Evolutionary conservation across 2,888 invertebrate genomes (phyloP), one percentile per base, ranked within the genome.

Genomic region (Polia nebulosa): DNA sequence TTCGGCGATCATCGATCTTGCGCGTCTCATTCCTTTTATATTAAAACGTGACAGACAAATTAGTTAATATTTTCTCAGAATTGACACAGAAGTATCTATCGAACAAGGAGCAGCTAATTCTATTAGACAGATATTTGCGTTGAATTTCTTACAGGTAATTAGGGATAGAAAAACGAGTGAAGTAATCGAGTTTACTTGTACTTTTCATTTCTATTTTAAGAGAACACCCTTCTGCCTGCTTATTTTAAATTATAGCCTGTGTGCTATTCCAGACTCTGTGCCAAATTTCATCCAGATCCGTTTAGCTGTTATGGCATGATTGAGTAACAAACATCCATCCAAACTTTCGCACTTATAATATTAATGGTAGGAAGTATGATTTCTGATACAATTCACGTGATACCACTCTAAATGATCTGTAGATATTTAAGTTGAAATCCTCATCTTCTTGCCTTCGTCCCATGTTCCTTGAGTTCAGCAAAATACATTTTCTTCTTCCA

Each of bases 1-100:
- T 32, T 59, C 55, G 9, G n/a, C 52, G 47, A 66, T 44, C 67
- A 56, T 45, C 44, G 65, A 74, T 27, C 20, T 51, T 36, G 73
- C 20, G 22, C 63, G 22, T 27, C 32, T 49, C 47, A 32, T 25
- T 67, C 22, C 22, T 56, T 51, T 56, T 60, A 49, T 45, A 45
- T 20, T 55, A 39, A 67, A 47, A 47, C 67, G 56, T 56, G 34
- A 71, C 45, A n/a, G 29, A 29, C 8, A 22, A 58, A 47, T 66
- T 34, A n/a, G 32, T 58, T 22, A 49, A 36, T 44, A 27, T 44
- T 51, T 62, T 55, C 22, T 51, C 9, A 8, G 32, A 80, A 65
- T 34, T 25, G 29, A 15, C 34, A 13, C 29, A 20, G 9, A 11
- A 39, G 20, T 29, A 7, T n/a, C 29, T 27, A 52, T 25, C 11